phyloP scores from a whole-genome alignment of 2,888 invertebrate species.

The Drosophila mayaguana region DNA sequence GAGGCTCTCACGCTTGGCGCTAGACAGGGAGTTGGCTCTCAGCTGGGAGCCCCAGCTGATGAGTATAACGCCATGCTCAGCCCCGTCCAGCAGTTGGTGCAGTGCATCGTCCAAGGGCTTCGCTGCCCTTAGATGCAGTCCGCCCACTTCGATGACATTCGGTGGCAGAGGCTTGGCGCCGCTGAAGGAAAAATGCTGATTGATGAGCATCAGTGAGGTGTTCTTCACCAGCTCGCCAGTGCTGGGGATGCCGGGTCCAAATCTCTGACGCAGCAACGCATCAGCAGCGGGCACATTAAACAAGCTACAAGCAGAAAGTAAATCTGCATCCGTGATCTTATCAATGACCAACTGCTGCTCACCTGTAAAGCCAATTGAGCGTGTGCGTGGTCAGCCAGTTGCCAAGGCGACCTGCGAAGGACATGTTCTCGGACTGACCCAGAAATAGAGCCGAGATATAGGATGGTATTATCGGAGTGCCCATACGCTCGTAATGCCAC shows the following conservation, averaged over 20 bases:
- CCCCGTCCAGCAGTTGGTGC: slow-evolving; percentile 87
- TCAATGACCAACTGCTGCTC: not conserved
- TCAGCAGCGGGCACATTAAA: slow-evolving; percentile 49
- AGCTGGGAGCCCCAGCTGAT: slow-evolving; percentile 91
- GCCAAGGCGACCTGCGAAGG: slow-evolving; percentile 83
- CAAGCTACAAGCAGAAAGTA: slow-evolving; percentile 15
- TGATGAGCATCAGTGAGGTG: slow-evolving; percentile 85
- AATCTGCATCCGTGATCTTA: not conserved
- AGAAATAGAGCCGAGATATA: slow-evolving; percentile 87
- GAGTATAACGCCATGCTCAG: slow-evolving; percentile 88
- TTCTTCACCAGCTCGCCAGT: slow-evolving; percentile 85
- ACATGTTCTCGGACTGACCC: slow-evolving; percentile 85
- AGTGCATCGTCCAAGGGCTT: slow-evolving; percentile 85
- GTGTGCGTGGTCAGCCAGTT: slow-evolving; percentile 84
- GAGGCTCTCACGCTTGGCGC: slow-evolving; percentile 86
- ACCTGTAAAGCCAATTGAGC: slow-evolving; percentile 78
- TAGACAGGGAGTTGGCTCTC: slow-evolving; percentile 87
- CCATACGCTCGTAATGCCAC: slow-evolving; percentile 87
- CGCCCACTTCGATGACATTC: slow-evolving; percentile 86
- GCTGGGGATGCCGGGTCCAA: slow-evolving; percentile 84
- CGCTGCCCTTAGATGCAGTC: slow-evolving; percentile 85
- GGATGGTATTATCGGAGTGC: slow-evolving; percentile 87
- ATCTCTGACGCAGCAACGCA: slow-evolving; percentile 67
- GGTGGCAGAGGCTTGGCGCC: slow-evolving; percentile 86
- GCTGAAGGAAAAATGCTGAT: slow-evolving; percentile 86